Conservation (phyloP, 2,888 invertebrate species). For the Lasioglossum malachurum region DNA sequence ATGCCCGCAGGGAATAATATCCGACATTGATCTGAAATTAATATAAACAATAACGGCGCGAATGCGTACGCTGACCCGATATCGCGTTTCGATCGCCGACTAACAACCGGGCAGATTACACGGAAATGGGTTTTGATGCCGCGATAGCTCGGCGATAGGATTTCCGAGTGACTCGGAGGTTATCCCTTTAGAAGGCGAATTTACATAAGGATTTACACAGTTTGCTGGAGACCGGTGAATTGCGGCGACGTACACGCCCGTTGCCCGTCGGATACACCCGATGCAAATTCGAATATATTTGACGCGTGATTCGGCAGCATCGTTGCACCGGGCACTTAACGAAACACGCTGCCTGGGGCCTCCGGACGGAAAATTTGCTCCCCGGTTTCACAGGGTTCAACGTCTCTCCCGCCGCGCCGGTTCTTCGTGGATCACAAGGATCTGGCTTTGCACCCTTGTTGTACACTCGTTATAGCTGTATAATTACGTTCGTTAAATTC, state of each 20-base stretch:
- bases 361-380: background rate
- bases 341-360: background rate
- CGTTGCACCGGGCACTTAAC: conserved; percentile 20
- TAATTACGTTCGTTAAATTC: conserved; percentile 54
- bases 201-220: conserved; percentile 71
- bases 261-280: background rate
- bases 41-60: conserved; percentile 56
- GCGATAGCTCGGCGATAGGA: conserved; percentile 68
- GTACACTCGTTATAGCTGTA: conserved; percentile 24
- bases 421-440: background rate
- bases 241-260: conserved; percentile 4
- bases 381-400: background rate
- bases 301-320: conserved; percentile 47
- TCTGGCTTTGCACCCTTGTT: background rate
- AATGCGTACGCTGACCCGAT: background rate
- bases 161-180: conserved; percentile 66
- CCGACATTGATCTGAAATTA: conserved; percentile 57
- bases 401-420: background rate
- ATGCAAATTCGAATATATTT: conserved; percentile 61
- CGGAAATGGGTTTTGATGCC: conserved; percentile 63
- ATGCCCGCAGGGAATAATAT: conserved; percentile 20
- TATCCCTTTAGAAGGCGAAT: conserved; percentile 68
- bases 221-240: conserved; percentile 43
- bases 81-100: conserved; percentile 55
- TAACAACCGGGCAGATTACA: conserved; percentile 68